phyloP scores from a whole-genome alignment of 2,113 vertebrate species.

The Tauraco erythrolophus region DNA sequence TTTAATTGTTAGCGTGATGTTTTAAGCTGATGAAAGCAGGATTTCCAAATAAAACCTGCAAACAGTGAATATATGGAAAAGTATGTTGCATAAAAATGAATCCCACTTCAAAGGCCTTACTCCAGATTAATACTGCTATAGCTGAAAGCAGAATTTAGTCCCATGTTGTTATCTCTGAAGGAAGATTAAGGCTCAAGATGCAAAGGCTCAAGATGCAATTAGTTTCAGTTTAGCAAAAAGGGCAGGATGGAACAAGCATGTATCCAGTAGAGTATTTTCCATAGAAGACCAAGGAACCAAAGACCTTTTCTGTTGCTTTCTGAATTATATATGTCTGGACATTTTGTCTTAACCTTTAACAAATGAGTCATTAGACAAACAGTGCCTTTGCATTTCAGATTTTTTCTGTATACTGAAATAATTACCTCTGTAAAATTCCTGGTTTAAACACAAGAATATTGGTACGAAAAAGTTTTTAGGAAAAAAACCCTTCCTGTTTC shows the following conservation, averaged over 20 bases:
- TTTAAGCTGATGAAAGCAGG: conserved; percentile 8
- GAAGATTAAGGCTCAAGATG: conserved; percentile 55
- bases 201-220: conserved; percentile 45
- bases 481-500: neutral
- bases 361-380: neutral
- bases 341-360: neutral
- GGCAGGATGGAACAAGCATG: neutral
- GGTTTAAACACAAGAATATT: neutral
- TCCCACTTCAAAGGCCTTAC: conserved; percentile 48
- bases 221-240: conserved; percentile 23
- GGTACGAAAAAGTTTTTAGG: neutral
- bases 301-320: neutral
- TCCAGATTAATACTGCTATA: conserved; percentile 26
- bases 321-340: neutral
- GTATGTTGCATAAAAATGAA: conserved; percentile 20
- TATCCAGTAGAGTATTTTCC: neutral
- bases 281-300: neutral
- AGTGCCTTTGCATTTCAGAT: neutral
- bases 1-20: neutral
- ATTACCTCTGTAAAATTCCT: neutral
- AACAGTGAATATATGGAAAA: conserved; percentile 11
- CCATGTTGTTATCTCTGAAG: conserved; percentile 36
- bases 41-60: conserved; percentile 39
- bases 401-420: neutral
- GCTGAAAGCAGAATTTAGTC: conserved; percentile 43